Conservation (phyloP, 2,797 vertebrate species). For the Taenioides sp. region DNA sequence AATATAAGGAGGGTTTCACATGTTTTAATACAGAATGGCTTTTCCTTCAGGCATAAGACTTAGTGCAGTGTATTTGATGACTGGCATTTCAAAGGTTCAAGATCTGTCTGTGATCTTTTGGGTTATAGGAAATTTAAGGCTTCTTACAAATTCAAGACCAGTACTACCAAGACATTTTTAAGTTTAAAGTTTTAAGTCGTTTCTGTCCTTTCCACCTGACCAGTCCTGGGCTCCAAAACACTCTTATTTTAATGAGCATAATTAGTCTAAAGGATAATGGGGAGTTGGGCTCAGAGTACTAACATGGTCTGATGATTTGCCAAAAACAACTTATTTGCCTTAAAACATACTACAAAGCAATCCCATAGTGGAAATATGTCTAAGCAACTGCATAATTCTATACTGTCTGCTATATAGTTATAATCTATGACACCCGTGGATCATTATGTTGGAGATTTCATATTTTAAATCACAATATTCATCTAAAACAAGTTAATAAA, state of each 20-base stretch:
- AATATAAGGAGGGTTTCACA: neutral
- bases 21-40: neutral
- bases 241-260: neutral
- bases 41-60: neutral
- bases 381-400: too few species aligned
- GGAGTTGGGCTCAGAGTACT: neutral
- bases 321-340: neutral
- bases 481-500: too few species aligned
- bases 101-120: neutral
- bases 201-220: neutral
- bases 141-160: neutral
- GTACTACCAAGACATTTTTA: neutral
- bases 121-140: neutral
- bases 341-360: too few species aligned
- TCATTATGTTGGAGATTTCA: too few species aligned
- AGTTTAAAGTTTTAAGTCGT: neutral
- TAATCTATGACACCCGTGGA: too few species aligned
- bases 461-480: too few species aligned
- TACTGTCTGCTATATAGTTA: too few species aligned
- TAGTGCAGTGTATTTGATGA: slow-evolving; percentile 1
- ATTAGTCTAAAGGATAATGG: neutral
- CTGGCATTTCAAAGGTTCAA: neutral
- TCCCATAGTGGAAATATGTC: too few species aligned
- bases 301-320: neutral
- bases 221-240: neutral